These are phyloP conservation scores for Hippocampus barbouri DNA, from an alignment of 2,113 vertebrate genomes.

Conservation along the genomic window DNA sequence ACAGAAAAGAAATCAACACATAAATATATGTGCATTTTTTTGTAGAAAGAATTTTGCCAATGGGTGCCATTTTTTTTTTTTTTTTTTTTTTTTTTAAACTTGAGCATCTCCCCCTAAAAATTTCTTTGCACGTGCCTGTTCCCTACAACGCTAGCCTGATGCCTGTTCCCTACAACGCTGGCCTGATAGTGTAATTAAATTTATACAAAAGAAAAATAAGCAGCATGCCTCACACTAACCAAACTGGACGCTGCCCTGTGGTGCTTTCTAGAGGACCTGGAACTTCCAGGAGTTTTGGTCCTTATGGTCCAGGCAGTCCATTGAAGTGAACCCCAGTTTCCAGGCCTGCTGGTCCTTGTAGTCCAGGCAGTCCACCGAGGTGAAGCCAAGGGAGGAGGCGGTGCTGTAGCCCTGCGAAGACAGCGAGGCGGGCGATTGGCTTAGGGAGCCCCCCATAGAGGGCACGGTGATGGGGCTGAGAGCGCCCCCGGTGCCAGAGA, in stretches of 20 bases:
- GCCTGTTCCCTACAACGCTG: background rate
- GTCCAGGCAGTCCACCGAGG: slow-evolving; percentile 80
- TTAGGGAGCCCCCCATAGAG: slow-evolving; percentile 77
- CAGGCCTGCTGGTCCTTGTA: slow-evolving; percentile 84
- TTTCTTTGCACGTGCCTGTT: too few species aligned
- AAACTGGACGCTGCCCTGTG: slow-evolving; percentile 1
- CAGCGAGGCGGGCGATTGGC: slow-evolving; percentile 78
- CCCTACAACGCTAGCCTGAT: background rate
- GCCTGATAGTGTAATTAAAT: background rate
- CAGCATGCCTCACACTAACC: slow-evolving; percentile 26
- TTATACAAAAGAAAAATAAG: slow-evolving; percentile 24
- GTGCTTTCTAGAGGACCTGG: slow-evolving; percentile 77
- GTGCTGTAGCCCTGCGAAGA: slow-evolving; percentile 78
- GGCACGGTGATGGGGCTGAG: slow-evolving; percentile 78
- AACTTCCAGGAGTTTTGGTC: slow-evolving; percentile 85
- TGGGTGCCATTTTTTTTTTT: too few species aligned
- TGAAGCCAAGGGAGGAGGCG: slow-evolving; percentile 76
- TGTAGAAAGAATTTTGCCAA: too few species aligned
- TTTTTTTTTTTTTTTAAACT: too few species aligned
- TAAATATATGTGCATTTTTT: too few species aligned
- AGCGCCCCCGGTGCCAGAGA: slow-evolving; percentile 73
- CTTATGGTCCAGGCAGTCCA: slow-evolving; percentile 85
- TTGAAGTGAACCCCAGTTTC: slow-evolving; percentile 82
- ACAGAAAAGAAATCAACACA: too few species aligned
- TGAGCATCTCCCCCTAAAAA: too few species aligned